Conservation (phyloP, 1,140 invertebrate genomes). For the Holotrichia oblita region DNA sequence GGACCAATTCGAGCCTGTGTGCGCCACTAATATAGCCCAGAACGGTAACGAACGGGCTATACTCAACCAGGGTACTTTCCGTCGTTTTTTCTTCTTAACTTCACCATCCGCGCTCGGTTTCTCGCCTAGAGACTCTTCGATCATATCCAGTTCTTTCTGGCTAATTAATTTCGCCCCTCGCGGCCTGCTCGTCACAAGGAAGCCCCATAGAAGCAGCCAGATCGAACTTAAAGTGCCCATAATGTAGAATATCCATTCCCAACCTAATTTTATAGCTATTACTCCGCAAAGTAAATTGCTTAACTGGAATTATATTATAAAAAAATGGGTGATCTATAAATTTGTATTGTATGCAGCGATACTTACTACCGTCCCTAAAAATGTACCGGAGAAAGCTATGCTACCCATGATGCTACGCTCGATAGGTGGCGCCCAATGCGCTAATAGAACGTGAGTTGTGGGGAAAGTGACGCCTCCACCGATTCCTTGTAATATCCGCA, state of each 20-base stretch:
- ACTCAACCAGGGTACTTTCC: conserved; percentile 70
- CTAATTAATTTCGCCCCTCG: conserved; percentile 78
- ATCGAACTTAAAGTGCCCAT: conserved; percentile 76
- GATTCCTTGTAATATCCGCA: conserved; percentile 82
- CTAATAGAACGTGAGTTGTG: conserved; percentile 78
- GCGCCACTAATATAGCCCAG: conserved; percentile 76
- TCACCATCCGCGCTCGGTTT: background rate
- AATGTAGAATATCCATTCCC: conserved; percentile 83
- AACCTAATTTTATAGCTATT: conserved; percentile 71
- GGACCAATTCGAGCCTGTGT: conserved; percentile 89
- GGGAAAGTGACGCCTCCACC: conserved; percentile 82
- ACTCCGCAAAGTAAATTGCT: conserved; percentile 77
- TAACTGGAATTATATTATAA: conserved; percentile 58
- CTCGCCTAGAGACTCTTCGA: conserved; percentile 56
- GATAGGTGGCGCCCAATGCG: conserved; percentile 76
- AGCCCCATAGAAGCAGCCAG: conserved; percentile 76
- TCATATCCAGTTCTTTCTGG: conserved; percentile 71
- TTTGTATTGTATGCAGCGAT: conserved; percentile 61
- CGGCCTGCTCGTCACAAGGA: conserved; percentile 77
- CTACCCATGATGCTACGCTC: conserved; percentile 76
- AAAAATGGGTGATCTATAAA: background rate
- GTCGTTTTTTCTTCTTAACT: background rate
- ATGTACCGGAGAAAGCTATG: conserved; percentile 75
- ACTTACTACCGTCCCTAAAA: conserved; percentile 80
- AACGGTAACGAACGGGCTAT: conserved; percentile 79